Evolutionary conservation across 2,113 vertebrate species (phyloP).

Genomic region (Sporophila hypoxantha): DNA sequence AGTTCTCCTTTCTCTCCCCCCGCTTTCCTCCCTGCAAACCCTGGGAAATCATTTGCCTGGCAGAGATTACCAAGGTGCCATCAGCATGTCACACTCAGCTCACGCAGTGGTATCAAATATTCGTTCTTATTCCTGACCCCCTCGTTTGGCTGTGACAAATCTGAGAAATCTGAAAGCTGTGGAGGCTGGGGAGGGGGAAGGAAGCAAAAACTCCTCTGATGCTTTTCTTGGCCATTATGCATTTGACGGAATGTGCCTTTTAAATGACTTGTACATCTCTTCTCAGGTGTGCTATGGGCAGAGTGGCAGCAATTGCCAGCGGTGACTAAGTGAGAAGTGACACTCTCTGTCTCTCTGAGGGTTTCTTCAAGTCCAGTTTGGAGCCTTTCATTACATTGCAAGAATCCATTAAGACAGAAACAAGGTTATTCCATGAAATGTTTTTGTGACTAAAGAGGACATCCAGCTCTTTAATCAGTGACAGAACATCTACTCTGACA

Average conservation of each 20-base stretch:
- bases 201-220: neutral
- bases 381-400: constrained; percentile 68
- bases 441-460: constrained; percentile 70
- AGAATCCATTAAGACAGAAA: constrained; percentile 74
- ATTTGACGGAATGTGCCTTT: constrained; percentile 58
- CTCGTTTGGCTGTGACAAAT: constrained; percentile 25
- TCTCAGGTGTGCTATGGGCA: constrained; percentile 47
- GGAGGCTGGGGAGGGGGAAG: neutral
- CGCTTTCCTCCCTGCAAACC: neutral
- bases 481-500: constrained; percentile 71
- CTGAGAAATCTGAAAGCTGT: neutral
- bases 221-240: neutral
- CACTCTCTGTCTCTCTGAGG: constrained; percentile 61
- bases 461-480: constrained; percentile 71
- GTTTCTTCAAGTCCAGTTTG: constrained; percentile 67
- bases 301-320: constrained; percentile 55
- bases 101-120: neutral
- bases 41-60: constrained; percentile 15
- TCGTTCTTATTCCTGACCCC: constrained; percentile 1
- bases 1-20: constrained; percentile 10
- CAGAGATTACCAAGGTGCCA: neutral
- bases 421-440: constrained; percentile 69
- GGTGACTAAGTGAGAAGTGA: constrained; percentile 70
- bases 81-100: neutral
- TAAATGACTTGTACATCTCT: constrained; percentile 51